Percentiles rank a stretch among this genome's conserved stretches.
These are phyloP conservation scores for Caenorhabditis becei DNA, from an alignment of 2,888 invertebrate species.

Conservation along the genomic window DNA sequence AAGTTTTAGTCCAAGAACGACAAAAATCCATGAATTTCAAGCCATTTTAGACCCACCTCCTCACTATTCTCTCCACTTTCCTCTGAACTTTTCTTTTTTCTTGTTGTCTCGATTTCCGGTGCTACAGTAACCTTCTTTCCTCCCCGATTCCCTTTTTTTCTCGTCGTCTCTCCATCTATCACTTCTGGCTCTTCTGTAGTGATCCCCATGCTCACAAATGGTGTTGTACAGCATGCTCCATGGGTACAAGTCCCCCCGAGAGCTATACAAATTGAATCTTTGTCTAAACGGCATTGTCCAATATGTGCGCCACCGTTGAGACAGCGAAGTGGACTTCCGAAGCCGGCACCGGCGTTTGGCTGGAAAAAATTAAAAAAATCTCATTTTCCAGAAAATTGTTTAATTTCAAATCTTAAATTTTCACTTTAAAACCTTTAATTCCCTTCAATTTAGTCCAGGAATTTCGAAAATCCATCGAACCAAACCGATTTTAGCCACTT, in stretches of 20 bases:
- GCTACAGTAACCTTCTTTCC: conserved; percentile 9
- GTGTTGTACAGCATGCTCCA: conserved; percentile 73
- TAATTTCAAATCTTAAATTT: neutral
- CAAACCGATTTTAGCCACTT: no score
- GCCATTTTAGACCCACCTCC: conserved; percentile 1
- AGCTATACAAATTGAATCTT: conserved; percentile 74
- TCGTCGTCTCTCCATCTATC: conserved; percentile 57
- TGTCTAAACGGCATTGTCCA: conserved; percentile 67
- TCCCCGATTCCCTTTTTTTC: conserved; percentile 13
- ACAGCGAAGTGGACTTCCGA: conserved; percentile 67
- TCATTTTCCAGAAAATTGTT: conserved; percentile 10
- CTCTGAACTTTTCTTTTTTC: neutral
- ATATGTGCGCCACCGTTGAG: conserved; percentile 75
- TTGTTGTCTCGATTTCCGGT: conserved; percentile 25
- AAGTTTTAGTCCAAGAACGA: neutral
- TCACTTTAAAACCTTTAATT: neutral
- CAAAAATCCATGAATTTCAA: neutral
- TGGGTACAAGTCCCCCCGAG: conserved; percentile 72
- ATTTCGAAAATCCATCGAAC: no score
- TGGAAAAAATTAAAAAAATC: no score
- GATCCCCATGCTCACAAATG: conserved; percentile 63
- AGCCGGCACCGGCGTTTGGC: conserved; percentile 65
- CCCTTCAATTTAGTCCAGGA: neutral
- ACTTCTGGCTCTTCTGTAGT: conserved; percentile 45
- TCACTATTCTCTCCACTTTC: conserved; percentile 24